phyloP scores from a whole-genome alignment of 2,797 vertebrate genomes.

The Heliangelus exortis region DNA sequence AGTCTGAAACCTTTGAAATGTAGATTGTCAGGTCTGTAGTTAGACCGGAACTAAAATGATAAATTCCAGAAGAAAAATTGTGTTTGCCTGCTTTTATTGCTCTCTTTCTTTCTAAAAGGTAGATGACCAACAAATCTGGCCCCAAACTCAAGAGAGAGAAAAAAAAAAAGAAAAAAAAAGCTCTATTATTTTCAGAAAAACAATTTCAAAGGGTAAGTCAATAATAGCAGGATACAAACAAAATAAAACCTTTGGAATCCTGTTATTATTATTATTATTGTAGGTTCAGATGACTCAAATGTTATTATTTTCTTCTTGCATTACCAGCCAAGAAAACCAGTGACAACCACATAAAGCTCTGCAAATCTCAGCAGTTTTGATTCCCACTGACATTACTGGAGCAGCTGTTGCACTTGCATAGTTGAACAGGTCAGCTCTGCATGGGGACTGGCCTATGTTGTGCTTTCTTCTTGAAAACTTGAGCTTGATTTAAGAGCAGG shows the following conservation, averaged over 20 bases:
- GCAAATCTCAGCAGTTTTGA: conserved; percentile 69
- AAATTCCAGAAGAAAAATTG: not conserved
- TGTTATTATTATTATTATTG: conserved; percentile 62
- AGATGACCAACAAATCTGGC: not conserved
- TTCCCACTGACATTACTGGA: conserved; percentile 42
- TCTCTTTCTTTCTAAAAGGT: not conserved
- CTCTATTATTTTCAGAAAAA: conserved; percentile 46
- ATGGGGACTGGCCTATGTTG: not conserved
- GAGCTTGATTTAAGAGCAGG: not conserved
- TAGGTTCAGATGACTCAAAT: conserved; percentile 63
- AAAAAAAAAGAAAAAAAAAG: not conserved
- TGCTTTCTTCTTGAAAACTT: not conserved
- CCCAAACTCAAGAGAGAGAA: not conserved
- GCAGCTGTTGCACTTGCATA: conserved; percentile 22
- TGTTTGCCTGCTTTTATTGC: not conserved
- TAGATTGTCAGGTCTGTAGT: not conserved
- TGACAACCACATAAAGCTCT: conserved; percentile 20
- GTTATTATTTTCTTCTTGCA: conserved; percentile 65
- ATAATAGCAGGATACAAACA: conserved; percentile 45
- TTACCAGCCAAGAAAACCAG: conserved; percentile 66
- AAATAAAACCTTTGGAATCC: conserved; percentile 59
- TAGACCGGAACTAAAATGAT: not conserved
- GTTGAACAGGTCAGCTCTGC: conserved; percentile 23
- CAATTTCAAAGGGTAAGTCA: conserved; percentile 41
- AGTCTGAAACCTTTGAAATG: not conserved